Evolutionary conservation across 2,888 invertebrate genomes (phyloP).

Genomic region (Cerastis leucographa): DNA sequence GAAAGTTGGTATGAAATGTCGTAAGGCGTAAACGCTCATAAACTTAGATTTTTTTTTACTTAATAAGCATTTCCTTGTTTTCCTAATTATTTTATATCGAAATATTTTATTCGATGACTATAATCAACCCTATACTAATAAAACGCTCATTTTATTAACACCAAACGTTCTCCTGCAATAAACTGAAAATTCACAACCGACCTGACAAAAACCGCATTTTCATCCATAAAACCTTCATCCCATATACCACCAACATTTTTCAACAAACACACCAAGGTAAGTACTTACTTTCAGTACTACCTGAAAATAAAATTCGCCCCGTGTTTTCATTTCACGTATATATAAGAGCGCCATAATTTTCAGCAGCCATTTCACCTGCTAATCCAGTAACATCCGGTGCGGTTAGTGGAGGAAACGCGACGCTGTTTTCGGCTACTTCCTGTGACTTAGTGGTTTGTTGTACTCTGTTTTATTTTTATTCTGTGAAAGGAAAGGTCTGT

Average conservation of each 20-base stretch:
- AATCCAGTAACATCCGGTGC: conserved; percentile 65
- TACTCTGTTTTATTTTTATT: conserved; percentile 67
- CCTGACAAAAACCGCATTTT: conserved; percentile 7
- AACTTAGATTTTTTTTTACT: no score
- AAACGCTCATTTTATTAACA: background rate
- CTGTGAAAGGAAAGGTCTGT: conserved; percentile 16
- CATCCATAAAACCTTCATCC: background rate
- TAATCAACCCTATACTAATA: background rate
- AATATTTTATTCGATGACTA: background rate
- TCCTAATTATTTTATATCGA: no score
- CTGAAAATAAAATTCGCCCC: conserved; percentile 57
- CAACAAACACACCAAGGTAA: background rate
- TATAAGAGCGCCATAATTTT: conserved; percentile 64
- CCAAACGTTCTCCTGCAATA: background rate
- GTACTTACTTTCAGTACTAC: conserved; percentile 29
- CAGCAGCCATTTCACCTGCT: conserved; percentile 65
- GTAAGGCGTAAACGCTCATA: no score
- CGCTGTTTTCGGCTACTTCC: conserved; percentile 76
- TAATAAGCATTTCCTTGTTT: no score
- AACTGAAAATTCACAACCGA: background rate
- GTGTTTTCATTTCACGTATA: conserved; percentile 57
- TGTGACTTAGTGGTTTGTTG: conserved; percentile 70
- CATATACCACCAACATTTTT: conserved; percentile 6
- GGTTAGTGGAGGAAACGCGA: conserved; percentile 72
- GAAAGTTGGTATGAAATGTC: no score